Conservation (phyloP, 2,888 invertebrate species). For the Brassicogethes aeneus region DNA sequence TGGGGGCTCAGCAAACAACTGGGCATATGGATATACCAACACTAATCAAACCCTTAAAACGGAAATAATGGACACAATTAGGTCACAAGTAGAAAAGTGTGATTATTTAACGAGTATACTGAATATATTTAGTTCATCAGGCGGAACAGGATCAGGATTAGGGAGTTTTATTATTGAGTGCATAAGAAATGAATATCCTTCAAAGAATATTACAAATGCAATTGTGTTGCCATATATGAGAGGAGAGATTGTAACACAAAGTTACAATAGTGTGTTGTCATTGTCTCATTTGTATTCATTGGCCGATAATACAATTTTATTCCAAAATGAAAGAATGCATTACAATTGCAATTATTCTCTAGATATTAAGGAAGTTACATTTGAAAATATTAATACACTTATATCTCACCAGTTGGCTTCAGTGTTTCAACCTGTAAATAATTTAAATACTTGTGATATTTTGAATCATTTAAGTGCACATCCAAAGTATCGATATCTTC, state of each 20-base stretch:
- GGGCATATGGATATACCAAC: constrained; percentile 44
- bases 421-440: constrained; percentile 39
- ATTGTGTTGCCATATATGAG: constrained; percentile 42
- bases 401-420: constrained; percentile 42
- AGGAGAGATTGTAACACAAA: constrained; percentile 46
- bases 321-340: constrained; percentile 44
- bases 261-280: constrained; percentile 45
- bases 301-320: constrained; percentile 38
- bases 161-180: constrained; percentile 41
- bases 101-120: constrained; percentile 41
- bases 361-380: constrained; percentile 26
- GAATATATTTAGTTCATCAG: constrained; percentile 42
- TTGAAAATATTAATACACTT: constrained; percentile 41
- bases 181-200: constrained; percentile 40
- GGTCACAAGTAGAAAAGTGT: constrained; percentile 40
- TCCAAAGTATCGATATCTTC: constrained; percentile 42
- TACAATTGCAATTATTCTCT: constrained; percentile 33
- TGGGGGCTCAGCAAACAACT: constrained; percentile 47
- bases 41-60: constrained; percentile 37
- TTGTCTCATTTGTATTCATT: constrained; percentile 40
- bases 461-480: constrained; percentile 39
- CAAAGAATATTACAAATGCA: constrained; percentile 38
- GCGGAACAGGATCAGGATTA: constrained; percentile 48
- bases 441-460: constrained; percentile 28
- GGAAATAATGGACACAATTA: constrained; percentile 34